A percentile compares a stretch with the other conserved stretches of the same genome.
Evolutionary conservation across 2,888 invertebrate genomes (phyloP).

Genomic region (Lepidonotus clava): DNA sequence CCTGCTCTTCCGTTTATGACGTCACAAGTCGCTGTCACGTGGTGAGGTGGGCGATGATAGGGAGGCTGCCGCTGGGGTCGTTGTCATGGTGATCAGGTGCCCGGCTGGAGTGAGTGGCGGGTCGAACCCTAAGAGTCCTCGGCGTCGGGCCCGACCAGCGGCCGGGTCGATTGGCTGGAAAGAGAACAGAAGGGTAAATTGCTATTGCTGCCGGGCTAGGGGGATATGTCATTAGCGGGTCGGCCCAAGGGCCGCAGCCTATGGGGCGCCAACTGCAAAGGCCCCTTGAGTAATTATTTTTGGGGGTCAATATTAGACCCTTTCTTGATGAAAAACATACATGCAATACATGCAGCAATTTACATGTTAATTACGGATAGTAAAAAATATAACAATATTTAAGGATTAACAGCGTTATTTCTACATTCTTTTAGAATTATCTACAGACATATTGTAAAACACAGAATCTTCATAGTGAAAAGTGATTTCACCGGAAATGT

Average conservation of each 20-base stretch:
- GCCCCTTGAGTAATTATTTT: neutral
- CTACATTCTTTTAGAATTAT: too few species aligned
- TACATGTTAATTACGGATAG: too few species aligned
- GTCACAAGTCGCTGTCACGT: neutral
- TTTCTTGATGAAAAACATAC: too few species aligned
- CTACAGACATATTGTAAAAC: too few species aligned
- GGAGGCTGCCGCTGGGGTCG: neutral
- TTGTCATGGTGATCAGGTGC: constrained; percentile 23
- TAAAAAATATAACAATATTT: too few species aligned
- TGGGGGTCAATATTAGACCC: too few species aligned
- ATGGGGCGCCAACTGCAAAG: neutral
- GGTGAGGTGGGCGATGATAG: neutral
- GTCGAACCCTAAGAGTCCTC: neutral
- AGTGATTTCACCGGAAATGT: too few species aligned
- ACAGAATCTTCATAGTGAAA: too few species aligned
- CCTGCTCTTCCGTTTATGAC: neutral
- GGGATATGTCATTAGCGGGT: neutral
- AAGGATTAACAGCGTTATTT: too few species aligned
- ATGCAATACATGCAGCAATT: too few species aligned
- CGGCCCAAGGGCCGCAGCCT: neutral
- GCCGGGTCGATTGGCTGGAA: constrained; percentile 32
- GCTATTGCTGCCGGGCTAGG: neutral
- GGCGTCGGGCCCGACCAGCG: neutral
- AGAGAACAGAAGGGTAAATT: constrained; percentile 44
- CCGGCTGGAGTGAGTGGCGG: constrained; percentile 4